Conservation (phyloP, 2,888 invertebrate species). For the Scotopteryx bipunctaria region DNA sequence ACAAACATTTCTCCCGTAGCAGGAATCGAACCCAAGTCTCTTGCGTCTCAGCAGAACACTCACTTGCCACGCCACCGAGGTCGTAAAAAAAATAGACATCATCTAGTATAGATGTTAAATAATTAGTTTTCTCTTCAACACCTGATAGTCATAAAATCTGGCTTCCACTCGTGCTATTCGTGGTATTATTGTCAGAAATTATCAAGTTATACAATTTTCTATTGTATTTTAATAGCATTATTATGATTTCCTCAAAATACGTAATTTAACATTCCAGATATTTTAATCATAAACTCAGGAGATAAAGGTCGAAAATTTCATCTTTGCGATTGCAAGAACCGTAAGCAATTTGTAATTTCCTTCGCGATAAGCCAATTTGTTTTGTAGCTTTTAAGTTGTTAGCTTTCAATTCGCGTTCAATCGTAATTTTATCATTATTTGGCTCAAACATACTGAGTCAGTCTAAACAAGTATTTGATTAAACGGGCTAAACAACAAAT, state of each 20-base stretch:
- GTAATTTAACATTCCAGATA: background rate
- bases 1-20: too few species aligned
- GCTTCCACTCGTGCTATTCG: too few species aligned
- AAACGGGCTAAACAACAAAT: background rate
- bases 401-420: too few species aligned
- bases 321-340: conserved; percentile 17
- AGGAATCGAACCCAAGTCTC: too few species aligned
- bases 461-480: background rate
- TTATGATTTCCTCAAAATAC: background rate
- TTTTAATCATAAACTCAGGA: conserved; percentile 5
- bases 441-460: too few species aligned
- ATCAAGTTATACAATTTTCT: too few species aligned
- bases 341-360: conserved; percentile 21
- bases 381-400: conserved; percentile 1
- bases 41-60: too few species aligned
- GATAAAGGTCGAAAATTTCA: conserved; percentile 12
- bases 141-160: conserved; percentile 1
- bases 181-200: too few species aligned
- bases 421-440: too few species aligned
- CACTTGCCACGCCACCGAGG: too few species aligned
- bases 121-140: conserved; percentile 28
- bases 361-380: conserved; percentile 8
- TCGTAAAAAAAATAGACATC: too few species aligned
- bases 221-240: background rate
- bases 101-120: too few species aligned